Evolutionary conservation across 2,888 invertebrate species (phyloP), one percentile per base, ranked within the genome.

Genomic region (Apotomis betuletana): DNA sequence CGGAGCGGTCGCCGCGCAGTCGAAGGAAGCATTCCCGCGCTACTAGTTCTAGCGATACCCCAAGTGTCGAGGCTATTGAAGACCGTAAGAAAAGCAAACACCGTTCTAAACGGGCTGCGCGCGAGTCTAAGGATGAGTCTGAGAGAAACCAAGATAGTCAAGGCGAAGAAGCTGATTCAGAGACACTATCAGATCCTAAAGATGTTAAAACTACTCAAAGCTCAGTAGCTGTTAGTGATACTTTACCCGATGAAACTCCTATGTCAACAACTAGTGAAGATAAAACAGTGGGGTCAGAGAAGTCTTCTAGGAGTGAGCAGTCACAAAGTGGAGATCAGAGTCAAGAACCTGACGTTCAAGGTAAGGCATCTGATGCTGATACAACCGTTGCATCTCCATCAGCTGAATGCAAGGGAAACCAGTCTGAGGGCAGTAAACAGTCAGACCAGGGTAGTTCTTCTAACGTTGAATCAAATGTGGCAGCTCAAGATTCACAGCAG

Each of bases 21-120:
- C 92, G 91, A 77, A 90, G 93, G 78, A 94, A 94, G 84, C 90
- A 90, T 79, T 89, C 91, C 4, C 87, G 92, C 52, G 92, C 94
- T 10, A 90, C 92, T 8, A 93, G 93, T 78, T 92, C 93, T 6
- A 92, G 92, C 74, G 94, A 94, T 75, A 90, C 90, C 59, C 84
- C 92, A 15, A 93, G 91, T 75, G 84, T 87, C 10, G 90, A 93
- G 69, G 87, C 87, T 38, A 84, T 85, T 3, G 94, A 94, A 12
- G 94, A 94, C 54, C 94, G 88, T 78, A 89, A 88, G 77, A 91
- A 90, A 78, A 83, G 84, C 55, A 90, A 87, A 79, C 91, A 89
- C 81, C 88, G 89, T 69, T 85, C 88, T 3, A 91, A 87, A 76
- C 84, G 87, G 67, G 79, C 82, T n/a, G 80, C 81, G 44, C 83